Evolutionary conservation across 2,888 invertebrate species (phyloP).

Genomic region (Linnaemya vulpina): DNA sequence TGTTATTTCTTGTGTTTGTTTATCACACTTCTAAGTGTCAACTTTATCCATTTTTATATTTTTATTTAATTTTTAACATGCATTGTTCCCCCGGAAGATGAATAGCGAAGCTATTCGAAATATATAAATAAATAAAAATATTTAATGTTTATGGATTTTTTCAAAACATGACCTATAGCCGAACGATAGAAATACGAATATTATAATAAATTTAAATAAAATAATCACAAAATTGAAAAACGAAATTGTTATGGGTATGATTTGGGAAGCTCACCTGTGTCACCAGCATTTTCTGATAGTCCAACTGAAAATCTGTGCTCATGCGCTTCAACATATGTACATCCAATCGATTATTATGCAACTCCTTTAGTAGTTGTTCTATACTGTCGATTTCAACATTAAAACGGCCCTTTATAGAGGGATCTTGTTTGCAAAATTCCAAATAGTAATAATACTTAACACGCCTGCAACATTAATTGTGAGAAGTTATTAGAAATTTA

Average conservation of each 20-base stretch:
- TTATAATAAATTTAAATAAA: no score
- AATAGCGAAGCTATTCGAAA: no score
- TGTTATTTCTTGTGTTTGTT: no score
- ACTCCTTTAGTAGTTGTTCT: constrained; percentile 79
- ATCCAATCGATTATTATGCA: constrained; percentile 80
- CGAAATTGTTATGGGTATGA: background rate
- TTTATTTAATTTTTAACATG: no score
- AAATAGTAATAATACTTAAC: constrained; percentile 82
- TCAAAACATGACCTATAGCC: no score
- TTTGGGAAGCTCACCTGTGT: constrained; percentile 76
- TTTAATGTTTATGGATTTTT: no score
- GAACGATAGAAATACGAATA: no score
- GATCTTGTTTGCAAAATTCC: constrained; percentile 81
- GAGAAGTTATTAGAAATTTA: background rate
- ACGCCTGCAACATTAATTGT: constrained; percentile 75
- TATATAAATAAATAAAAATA: no score
- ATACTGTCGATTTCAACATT: constrained; percentile 81
- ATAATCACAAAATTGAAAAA: no score
- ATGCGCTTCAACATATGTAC: constrained; percentile 80
- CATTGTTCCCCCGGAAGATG: no score
- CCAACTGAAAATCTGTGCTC: constrained; percentile 81
- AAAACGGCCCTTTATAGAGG: constrained; percentile 78
- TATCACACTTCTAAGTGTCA: no score
- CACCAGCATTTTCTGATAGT: constrained; percentile 81
- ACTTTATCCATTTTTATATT: no score